Evolutionary conservation across 2,888 invertebrate genomes (phyloP).

Genomic region (Rotaria magnacalcarata): DNA sequence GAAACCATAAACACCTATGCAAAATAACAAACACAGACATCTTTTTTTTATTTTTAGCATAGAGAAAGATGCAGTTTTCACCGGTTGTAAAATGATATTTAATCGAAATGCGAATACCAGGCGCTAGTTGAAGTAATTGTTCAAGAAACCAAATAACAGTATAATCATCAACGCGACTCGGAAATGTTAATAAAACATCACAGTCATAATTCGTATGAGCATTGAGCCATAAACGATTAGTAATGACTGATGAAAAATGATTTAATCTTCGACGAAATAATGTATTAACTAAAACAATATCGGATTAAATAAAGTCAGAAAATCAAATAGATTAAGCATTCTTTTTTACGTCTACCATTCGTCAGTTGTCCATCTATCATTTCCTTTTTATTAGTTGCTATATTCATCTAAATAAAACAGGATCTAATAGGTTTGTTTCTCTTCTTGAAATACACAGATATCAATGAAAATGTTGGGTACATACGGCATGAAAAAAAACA

Average conservation of each 20-base stretch:
- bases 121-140: slow-evolving; percentile 72
- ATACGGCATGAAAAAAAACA: neutral
- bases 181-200: slow-evolving; percentile 85
- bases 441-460: neutral
- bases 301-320: too few relatives aligned
- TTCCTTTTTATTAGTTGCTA: neutral
- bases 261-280: slow-evolving; percentile 40
- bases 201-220: slow-evolving; percentile 75
- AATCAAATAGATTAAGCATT: neutral
- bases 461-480: neutral
- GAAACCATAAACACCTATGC: slow-evolving; percentile 65
- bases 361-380: neutral
- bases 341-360: neutral
- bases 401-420: neutral
- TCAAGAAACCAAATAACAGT: slow-evolving; percentile 80
- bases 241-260: slow-evolving; percentile 48
- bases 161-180: slow-evolving; percentile 74
- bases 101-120: slow-evolving; percentile 65
- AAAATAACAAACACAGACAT: neutral
- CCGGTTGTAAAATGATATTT: slow-evolving; percentile 38
- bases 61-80: neutral
- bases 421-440: neutral
- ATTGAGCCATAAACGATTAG: slow-evolving; percentile 53
- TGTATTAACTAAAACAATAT: slow-evolving; percentile 11
- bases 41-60: neutral